Percentiles rank a stretch among this genome's conserved stretches.
Evolutionary conservation across 2,797 vertebrate species (phyloP).

Genomic region (Acanthiza pusilla): DNA sequence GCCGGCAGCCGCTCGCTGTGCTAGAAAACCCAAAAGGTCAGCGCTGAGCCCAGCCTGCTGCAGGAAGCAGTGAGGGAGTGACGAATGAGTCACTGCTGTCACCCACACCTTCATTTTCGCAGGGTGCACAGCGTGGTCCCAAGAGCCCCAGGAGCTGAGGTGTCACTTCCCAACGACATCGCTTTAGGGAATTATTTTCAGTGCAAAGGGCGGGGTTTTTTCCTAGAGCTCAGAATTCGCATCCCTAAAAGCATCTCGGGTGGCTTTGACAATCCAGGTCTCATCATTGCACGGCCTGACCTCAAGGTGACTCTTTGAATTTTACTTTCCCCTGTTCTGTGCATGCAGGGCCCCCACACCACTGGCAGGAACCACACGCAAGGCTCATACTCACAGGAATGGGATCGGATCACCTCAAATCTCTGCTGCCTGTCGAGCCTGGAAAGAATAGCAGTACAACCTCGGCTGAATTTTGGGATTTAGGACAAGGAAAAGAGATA

Average conservation of each 20-base stretch:
- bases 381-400: slow-evolving; percentile 46
- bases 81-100: not conserved
- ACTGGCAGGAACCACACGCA: fast-evolving
- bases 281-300: not conserved
- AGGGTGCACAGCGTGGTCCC: not conserved
- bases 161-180: fast-evolving
- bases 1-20: fast-evolving
- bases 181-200: not conserved
- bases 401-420: slow-evolving; percentile 30
- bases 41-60: fast-evolving
- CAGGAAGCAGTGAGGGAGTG: slow-evolving; percentile 10
- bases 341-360: fast-evolving
- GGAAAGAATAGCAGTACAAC: not conserved
- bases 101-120: not conserved
- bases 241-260: not conserved
- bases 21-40: not conserved
- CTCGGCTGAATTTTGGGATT: not conserved
- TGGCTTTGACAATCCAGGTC: not conserved
- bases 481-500: not conserved
- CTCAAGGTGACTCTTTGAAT: not conserved
- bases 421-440: slow-evolving; percentile 19
- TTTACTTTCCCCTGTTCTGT: fast-evolving
- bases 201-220: not conserved
- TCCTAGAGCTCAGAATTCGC: not conserved
- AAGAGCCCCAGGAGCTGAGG: not conserved